Percentiles rank a stretch among this genome's conserved stretches.
phyloP scores from a whole-genome alignment of 2,113 vertebrate genomes.

The Rallus limicola region DNA sequence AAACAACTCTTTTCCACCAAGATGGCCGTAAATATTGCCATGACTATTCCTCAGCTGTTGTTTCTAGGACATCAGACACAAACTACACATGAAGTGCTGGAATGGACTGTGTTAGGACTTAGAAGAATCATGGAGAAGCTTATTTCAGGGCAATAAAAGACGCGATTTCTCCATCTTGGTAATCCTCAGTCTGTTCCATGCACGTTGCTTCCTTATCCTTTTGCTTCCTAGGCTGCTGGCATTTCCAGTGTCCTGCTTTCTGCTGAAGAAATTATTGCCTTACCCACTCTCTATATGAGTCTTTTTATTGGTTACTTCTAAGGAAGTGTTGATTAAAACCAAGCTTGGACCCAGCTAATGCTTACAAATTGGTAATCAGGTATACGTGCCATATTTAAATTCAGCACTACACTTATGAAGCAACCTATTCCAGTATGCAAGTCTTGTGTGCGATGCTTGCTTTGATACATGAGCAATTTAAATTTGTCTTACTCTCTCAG shows the following conservation, averaged over 20 bases:
- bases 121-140: background rate
- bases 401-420: background rate
- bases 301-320: background rate
- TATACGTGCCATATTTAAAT: background rate
- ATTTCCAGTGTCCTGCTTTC: background rate
- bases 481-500: background rate
- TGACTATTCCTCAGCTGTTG: background rate
- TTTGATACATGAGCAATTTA: slow-evolving; percentile 26
- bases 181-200: background rate
- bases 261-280: background rate
- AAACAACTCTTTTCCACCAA: background rate
- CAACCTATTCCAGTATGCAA: background rate
- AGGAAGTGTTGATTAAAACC: background rate
- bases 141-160: background rate
- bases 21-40: background rate
- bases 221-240: background rate
- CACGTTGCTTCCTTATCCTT: background rate
- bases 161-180: accelerated
- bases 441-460: background rate
- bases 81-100: background rate
- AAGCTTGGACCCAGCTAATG: background rate
- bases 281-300: background rate
- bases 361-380: background rate
- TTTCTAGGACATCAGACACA: background rate
- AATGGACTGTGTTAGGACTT: background rate